Evolutionary conservation across 2,888 invertebrate species (phyloP), one percentile per base, ranked within the genome.

Genomic region (Diogma glabrata): DNA sequence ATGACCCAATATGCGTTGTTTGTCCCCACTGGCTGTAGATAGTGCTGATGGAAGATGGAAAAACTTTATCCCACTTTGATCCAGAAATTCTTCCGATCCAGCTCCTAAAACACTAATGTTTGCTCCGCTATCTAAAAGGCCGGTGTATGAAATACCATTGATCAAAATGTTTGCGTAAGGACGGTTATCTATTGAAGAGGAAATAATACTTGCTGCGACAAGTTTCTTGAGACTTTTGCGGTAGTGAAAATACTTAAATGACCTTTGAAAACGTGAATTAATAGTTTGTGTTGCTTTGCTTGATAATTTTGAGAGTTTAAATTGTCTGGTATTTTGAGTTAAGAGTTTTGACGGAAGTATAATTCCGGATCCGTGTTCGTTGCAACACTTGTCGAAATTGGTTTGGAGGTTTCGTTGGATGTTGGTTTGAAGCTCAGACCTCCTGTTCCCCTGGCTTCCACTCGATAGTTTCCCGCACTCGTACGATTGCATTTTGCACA

Each of bases 381-480:
- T 12, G 33, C 33, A n/a, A 33, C 33, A 9, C 8, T 33, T 33
- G 33, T 33, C 33, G 33, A 9, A 4, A 6, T 2, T 33, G 3
- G n/a, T 4, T 33, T 3, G 5, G 33, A 16, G 33, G 33, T 3
- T 33, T 33, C 33, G 5, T 6, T 33, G 5, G 2, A 33, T 10
- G 14, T n/a, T 33, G 6, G 33, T 33, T 33, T 33, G 33, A 10
- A 33, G 33, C 33, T 33, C n/a, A n/a, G n/a, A n/a, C n/a, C n/a
- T n/a, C n/a, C n/a, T n/a, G n/a, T n/a, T n/a, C n/a, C n/a, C n/a
- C 33, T 33, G 33, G 33, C 33, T 33, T 33, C 33, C 33, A 33
- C 12, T 33, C 33, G 33, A 7, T n/a, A 3, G 33, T 33, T 33
- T 33, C 33, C 33, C 33, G 33, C 14, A 7, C 6, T 10, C 12